Evolutionary conservation across 2,797 vertebrate species (phyloP).

Genomic region (Leucoraja ocellata): DNA sequence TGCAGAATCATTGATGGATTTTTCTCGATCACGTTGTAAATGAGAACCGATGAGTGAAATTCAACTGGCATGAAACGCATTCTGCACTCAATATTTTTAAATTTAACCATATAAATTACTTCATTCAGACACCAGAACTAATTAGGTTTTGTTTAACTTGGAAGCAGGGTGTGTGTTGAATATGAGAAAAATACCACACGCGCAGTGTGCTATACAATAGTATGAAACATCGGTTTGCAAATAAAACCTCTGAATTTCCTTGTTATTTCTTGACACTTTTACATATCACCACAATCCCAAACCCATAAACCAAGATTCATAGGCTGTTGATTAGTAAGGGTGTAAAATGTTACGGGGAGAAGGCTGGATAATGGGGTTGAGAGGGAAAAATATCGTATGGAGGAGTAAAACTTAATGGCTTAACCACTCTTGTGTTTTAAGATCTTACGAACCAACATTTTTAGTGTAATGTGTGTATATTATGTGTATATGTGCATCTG

Average conservation of each 20-base stretch:
- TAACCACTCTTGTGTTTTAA: no score
- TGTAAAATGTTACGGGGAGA: no score
- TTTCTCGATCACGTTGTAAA: not conserved
- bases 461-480: no score
- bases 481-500: no score
- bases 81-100: conserved; percentile 25
- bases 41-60: not conserved
- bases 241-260: conserved; percentile 38
- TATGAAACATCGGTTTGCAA: not conserved
- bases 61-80: not conserved
- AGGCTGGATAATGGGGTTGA: no score
- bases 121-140: not conserved
- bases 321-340: no score
- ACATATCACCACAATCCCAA: not conserved
- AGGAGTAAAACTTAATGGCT: no score
- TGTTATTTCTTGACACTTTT: not conserved
- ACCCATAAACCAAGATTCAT: no score
- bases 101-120: not conserved
- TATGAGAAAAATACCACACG: not conserved
- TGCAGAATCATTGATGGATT: not conserved
- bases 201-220: not conserved
- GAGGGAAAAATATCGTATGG: no score
- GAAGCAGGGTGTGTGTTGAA: not conserved
- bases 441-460: no score
- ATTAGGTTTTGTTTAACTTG: conserved; percentile 1